Base-by-base conservation (phyloP, 2,888 invertebrate species). In the Philereme transversata region DNA sequence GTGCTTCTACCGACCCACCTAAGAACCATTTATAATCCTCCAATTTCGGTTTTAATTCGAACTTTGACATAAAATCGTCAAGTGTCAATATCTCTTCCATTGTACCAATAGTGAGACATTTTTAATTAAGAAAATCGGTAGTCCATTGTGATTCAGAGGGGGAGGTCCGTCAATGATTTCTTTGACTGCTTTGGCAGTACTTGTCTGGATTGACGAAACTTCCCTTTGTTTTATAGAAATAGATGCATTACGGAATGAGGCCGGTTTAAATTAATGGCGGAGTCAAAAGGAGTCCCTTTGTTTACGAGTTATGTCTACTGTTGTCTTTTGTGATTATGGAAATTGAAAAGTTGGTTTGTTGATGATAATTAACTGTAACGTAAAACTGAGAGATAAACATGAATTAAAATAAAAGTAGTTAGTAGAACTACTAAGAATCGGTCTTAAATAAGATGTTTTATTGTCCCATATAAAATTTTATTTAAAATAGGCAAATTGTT, bases 111-210 rank as follows among this genome's bases (percentile, higher is more conserved):
- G 88, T 88, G 83, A 81, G 84, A 87, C 80, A 84, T 86, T 87
- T 90, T 90, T 89, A 90, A 90, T 90, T 89, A 90, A 87, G 88
- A 84, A 87, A 87, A 88, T 88, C 87, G 87, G 78, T 74, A 75
- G 73, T 64, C 76, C 78, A 79, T 84, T 83, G 84, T 84, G 69
- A 65, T 55, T 68, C 70, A 62, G 70, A 53, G 51, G 48, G 65
- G 61, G 65, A 46, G 50, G 74, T 72, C 77, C 78, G 78, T 80
- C 86, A 80, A 79, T 84, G 83, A 84, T 82, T 84, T 82, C 80
- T 82, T 82, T 81, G 79, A 76, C 68, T 75, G 71, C 67, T 80
- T 79, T 87, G 52, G 51, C 50, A 86, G 87, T 87, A 54, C 81
- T 87, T 70, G 75, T 73, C 22, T 67, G 68, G 65, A 81, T 80